phyloP scores from a whole-genome alignment of 2,113 vertebrate species.

The Rattus rattus region DNA sequence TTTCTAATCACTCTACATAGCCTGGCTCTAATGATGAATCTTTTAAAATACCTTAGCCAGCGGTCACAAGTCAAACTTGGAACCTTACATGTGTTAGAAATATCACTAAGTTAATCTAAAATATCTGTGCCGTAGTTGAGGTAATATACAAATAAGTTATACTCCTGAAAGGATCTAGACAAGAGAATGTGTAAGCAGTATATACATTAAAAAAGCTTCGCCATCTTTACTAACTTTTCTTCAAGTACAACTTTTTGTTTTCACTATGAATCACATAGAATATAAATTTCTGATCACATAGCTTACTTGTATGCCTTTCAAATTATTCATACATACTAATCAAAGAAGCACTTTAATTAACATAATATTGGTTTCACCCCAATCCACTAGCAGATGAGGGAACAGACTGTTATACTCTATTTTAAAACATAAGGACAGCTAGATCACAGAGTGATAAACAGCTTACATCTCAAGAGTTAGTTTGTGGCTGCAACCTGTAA shows the following conservation, averaged over 20 bases:
- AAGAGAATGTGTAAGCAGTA: not conserved
- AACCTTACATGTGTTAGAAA: not conserved
- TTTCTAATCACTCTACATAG: not conserved
- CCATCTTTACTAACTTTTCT: not conserved
- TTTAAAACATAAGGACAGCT: conserved; percentile 34
- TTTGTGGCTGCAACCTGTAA: conserved; percentile 34
- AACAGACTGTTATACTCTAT: conserved; percentile 19
- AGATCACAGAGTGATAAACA: conserved; percentile 27
- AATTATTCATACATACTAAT: not conserved
- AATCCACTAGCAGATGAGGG: not conserved
- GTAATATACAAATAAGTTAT: not conserved
- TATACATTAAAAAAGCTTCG: not conserved
- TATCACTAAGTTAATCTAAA: conserved; percentile 54
- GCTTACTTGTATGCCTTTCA: conserved; percentile 20
- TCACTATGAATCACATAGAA: not conserved
- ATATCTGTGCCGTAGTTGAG: not conserved
- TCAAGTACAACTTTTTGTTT: not conserved
- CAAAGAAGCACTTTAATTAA: conserved; percentile 2
- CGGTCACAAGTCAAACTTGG: conserved; percentile 7
- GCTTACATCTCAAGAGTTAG: conserved; percentile 9
- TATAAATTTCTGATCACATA: not conserved
- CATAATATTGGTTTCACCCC: not conserved
- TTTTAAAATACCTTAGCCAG: conserved; percentile 11
- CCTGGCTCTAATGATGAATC: not conserved
- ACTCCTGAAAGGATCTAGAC: not conserved